Base-by-base conservation (phyloP, 2,888 invertebrate species). In the Leptopilina syphax region DNA sequence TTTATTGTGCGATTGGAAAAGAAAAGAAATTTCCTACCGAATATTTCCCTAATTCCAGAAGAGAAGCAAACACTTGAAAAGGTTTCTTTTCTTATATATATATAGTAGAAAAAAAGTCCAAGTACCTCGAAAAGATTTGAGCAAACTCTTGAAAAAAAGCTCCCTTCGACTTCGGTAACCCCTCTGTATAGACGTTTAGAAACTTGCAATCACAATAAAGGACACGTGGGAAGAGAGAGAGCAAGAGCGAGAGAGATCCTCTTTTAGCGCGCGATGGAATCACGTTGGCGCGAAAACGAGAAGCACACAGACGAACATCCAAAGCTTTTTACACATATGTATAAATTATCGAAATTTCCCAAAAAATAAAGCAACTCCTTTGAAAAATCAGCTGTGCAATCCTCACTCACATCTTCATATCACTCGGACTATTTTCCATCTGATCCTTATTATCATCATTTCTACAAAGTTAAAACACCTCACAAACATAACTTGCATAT, bases 361-460 rank as follows among this genome's bases (percentile, higher is more conserved):
- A 34, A 34, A 34, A 34, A 34, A 34, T 34, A 34, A 18, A 34
- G 34, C 54, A 24, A 54, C 70, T 54, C 57, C n/a, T 79, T 77
- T 50, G 80, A 79, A 76, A 66, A 68, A 84, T 84, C 83, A 83
- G 83, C 83, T 82, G 80, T 34, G 34, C 4, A 4, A 82, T 79
- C 77, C 77, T 77, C 76, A 78, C 63, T 8, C 18, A 18, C 18
- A 47, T 47, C 8, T 12, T 68, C 60, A 47, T 57, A 70, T 78
- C 70, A 60, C 73, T 57, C 73, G 73, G 41, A 73, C 57, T 73
- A 60, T 13, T 57, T 57, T 60, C 73, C 73, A 73, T 57, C 73
- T 41, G 73, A n/a, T n/a, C 73, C 7, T 10, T 34, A 73, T 10
- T 34, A 73, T 7, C 70, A 34, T n/a, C 27, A n/a, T 8, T 73